Conservation (phyloP, 2,113 vertebrate species). For the Onychostruthus taczanowskii region DNA sequence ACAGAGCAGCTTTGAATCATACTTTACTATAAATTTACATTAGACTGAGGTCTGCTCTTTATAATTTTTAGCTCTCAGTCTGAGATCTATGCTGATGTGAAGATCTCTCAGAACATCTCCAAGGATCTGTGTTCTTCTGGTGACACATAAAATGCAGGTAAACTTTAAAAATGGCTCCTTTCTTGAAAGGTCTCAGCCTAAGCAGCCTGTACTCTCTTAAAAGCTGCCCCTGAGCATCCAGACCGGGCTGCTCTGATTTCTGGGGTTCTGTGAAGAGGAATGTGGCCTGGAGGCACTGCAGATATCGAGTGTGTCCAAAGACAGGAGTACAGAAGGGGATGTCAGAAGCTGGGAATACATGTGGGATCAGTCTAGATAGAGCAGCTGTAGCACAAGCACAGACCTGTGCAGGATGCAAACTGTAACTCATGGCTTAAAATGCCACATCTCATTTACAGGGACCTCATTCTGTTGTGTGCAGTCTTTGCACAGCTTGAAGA, state of each 20-base stretch:
- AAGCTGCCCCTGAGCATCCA: not conserved
- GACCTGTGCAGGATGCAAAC: not conserved
- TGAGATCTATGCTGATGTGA: not conserved
- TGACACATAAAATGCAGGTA: not conserved
- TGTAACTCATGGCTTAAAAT: not conserved
- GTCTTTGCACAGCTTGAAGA: not conserved
- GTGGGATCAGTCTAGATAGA: not conserved
- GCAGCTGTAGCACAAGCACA: not conserved
- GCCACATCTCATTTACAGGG: not conserved
- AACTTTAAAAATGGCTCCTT: rapidly evolving
- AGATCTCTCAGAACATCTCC: not conserved
- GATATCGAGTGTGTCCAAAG: not conserved
- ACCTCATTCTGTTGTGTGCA: not conserved
- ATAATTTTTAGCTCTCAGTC: not conserved
- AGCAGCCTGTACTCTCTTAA: not conserved
- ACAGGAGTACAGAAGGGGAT: not conserved
- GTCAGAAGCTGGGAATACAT: not conserved
- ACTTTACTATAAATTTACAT: not conserved
- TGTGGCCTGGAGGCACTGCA: not conserved
- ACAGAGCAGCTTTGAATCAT: not conserved
- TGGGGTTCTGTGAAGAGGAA: not conserved
- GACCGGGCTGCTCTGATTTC: not conserved
- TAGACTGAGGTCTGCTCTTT: not conserved
- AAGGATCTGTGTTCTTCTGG: not conserved
- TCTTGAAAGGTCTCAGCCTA: not conserved